phyloP scores from a whole-genome alignment of 2,113 vertebrate genomes.

The Trogon surrucura region DNA sequence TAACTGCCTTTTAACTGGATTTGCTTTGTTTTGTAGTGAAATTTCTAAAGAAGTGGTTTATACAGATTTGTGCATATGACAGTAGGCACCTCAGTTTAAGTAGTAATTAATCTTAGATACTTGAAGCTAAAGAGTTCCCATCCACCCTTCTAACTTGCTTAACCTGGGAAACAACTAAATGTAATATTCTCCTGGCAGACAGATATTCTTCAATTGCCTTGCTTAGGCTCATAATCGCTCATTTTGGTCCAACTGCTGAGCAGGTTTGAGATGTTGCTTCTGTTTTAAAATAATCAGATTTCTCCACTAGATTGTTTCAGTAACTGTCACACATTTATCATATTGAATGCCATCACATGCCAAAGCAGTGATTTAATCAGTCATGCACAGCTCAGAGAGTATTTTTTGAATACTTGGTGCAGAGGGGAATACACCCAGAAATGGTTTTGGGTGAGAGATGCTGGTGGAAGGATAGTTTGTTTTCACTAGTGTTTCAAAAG shows the following conservation, averaged over 20 bases:
- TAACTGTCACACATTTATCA: background rate
- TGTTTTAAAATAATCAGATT: background rate
- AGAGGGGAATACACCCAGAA: background rate
- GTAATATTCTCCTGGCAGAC: background rate
- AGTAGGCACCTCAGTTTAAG: background rate
- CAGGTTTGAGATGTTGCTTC: background rate
- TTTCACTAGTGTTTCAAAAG: background rate
- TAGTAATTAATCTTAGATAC: background rate
- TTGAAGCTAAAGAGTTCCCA: background rate
- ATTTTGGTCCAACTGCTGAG: background rate
- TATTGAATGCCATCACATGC: background rate
- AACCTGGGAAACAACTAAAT: background rate
- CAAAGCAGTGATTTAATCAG: background rate
- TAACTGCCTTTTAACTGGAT: background rate
- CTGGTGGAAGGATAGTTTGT: background rate
- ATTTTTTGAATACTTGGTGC: conserved; percentile 1
- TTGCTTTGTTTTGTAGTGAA: background rate
- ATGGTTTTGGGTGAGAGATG: background rate
- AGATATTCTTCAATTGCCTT: background rate
- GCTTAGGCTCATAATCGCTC: background rate
- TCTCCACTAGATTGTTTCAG: background rate
- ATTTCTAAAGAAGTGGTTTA: background rate
- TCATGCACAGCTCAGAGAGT: background rate
- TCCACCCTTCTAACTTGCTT: background rate
- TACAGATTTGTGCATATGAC: accelerated